Conservation (phyloP, 2,888 invertebrate species). For the Panorpa germanica region DNA sequence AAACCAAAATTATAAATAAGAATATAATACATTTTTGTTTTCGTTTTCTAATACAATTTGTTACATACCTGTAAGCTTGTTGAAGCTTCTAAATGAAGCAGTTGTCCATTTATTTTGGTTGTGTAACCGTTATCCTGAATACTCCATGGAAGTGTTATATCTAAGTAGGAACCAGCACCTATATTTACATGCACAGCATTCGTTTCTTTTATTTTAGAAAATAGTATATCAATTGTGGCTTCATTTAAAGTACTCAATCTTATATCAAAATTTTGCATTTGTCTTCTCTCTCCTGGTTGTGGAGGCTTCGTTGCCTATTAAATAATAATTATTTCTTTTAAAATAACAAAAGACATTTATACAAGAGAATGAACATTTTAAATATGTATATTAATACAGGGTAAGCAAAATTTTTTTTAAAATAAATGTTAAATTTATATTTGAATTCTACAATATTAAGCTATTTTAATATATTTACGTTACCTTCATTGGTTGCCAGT, state of each 20-base stretch:
- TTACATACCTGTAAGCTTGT: slow-evolving; percentile 60
- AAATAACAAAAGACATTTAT: too few species aligned
- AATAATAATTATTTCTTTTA: too few species aligned
- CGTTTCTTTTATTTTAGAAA: slow-evolving; percentile 86
- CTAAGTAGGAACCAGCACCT: slow-evolving; percentile 87
- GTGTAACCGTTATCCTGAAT: slow-evolving; percentile 73
- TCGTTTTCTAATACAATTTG: background rate
- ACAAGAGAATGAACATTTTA: too few species aligned
- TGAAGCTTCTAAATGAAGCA: slow-evolving; percentile 86
- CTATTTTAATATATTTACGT: too few species aligned
- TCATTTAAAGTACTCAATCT: slow-evolving; percentile 78
- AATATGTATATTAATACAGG: too few species aligned
- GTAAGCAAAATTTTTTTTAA: too few species aligned
- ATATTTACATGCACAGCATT: slow-evolving; percentile 94
- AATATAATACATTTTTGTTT: slow-evolving; percentile 8
- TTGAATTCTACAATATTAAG: too few species aligned
- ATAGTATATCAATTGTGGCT: slow-evolving; percentile 88
- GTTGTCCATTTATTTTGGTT: slow-evolving; percentile 80
- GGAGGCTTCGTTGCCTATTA: too few species aligned
- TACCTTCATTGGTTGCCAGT: slow-evolving; percentile 60
- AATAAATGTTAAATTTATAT: too few species aligned
- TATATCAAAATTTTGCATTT: slow-evolving; percentile 83
- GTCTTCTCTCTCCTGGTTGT: slow-evolving; percentile 71
- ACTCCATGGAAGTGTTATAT: slow-evolving; percentile 92
- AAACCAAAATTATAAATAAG: too few species aligned